Percentiles rank a stretch among this genome's conserved stretches.
Conservation (phyloP, 1,140 invertebrate species). For the Aphelinus atriplicis region DNA sequence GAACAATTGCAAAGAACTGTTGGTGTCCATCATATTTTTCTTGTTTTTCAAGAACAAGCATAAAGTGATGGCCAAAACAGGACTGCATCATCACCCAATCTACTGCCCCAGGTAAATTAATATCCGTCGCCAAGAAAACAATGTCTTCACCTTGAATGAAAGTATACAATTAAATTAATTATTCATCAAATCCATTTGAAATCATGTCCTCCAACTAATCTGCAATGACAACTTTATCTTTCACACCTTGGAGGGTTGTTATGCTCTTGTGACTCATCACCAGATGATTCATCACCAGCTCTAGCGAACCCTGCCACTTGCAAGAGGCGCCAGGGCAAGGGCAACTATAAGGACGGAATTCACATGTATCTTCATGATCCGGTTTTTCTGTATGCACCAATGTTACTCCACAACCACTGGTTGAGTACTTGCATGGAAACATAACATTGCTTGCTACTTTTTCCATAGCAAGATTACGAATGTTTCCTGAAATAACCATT, state of each 20-base stretch:
- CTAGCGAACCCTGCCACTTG: slow-evolving; percentile 97
- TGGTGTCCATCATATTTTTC: slow-evolving; percentile 98
- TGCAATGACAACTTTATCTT: slow-evolving; percentile 4
- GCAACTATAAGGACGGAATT: slow-evolving; percentile 96
- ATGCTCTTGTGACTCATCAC: slow-evolving; percentile 99
- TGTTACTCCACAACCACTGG: slow-evolving; percentile 92
- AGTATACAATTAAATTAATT: slow-evolving; percentile 22
- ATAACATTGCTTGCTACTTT: slow-evolving; percentile 97
- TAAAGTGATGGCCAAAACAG: slow-evolving; percentile 98
- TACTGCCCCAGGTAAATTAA: slow-evolving; percentile 98
- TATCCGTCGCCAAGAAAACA: slow-evolving; percentile 99
- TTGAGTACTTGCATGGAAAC: slow-evolving; percentile 99
- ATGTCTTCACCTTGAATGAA: slow-evolving; percentile 87
- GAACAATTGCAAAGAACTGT: slow-evolving; percentile 99
- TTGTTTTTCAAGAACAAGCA: slow-evolving; percentile 99
- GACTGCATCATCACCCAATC: slow-evolving; percentile 99
- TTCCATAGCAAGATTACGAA: slow-evolving; percentile 98
- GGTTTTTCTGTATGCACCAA: slow-evolving; percentile 95
- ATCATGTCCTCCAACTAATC: not conserved
- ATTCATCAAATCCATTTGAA: not conserved
- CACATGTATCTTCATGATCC: slow-evolving; percentile 98
- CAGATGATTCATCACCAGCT: slow-evolving; percentile 97
- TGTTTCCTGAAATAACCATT: slow-evolving; percentile 78
- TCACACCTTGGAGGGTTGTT: slow-evolving; percentile 87
- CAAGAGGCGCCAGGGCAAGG: slow-evolving; percentile 98